These are phyloP conservation scores for Phrynocephalus versicolor DNA, from an alignment of 2,113 vertebrate species.

Conservation along the genomic window DNA sequence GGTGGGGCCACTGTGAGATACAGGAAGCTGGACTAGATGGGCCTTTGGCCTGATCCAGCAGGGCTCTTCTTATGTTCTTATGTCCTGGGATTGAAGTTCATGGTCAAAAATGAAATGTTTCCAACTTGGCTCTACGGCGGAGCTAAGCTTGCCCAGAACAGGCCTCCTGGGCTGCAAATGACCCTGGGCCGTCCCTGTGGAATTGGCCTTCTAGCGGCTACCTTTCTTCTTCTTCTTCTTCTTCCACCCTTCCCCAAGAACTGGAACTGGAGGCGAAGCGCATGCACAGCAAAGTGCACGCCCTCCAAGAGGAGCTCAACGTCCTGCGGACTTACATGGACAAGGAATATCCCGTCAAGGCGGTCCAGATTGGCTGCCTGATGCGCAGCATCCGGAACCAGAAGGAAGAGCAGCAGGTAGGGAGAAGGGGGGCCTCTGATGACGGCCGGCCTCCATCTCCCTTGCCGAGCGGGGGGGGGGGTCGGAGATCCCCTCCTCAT, in stretches of 20 bases:
- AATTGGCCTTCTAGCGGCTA: neutral
- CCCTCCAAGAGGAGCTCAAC: conserved; percentile 40
- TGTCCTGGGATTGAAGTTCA: too few species aligned
- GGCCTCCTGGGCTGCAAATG: too few species aligned
- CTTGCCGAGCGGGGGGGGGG: rapidly evolving
- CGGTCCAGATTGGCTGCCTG: conserved; percentile 36
- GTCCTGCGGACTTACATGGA: conserved; percentile 52
- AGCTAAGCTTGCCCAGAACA: too few species aligned
- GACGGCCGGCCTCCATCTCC: rapidly evolving
- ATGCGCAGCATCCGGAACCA: conserved; percentile 47
- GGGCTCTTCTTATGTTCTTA: too few species aligned
- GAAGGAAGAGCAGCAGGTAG: conserved; percentile 60
- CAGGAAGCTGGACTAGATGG: too few species aligned
- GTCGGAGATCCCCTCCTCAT: neutral
- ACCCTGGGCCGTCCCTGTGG: too few species aligned
- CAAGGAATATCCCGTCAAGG: conserved; percentile 1
- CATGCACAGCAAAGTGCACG: conserved; percentile 34
- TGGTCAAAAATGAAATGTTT: too few species aligned
- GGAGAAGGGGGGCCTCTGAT: neutral
- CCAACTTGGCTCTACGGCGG: too few species aligned
- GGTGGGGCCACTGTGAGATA: too few species aligned
- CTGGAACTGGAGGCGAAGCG: conserved; percentile 54
- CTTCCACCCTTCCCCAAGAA: conserved; percentile 18
- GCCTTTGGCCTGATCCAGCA: too few species aligned
- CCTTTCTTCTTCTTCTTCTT: neutral